phyloP scores from a whole-genome alignment of 1,140 invertebrate genomes.

The Antheraea pernyi region DNA sequence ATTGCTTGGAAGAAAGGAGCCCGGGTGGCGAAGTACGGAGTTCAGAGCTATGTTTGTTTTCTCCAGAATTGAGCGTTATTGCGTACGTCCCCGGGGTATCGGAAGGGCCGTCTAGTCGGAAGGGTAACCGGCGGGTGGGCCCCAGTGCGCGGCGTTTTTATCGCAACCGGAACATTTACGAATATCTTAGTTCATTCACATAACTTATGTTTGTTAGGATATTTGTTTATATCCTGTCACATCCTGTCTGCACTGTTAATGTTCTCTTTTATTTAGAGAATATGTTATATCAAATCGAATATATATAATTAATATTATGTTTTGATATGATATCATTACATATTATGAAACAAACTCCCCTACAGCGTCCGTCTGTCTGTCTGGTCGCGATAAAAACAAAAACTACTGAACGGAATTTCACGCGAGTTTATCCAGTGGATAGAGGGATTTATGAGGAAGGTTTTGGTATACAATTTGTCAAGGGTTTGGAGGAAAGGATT shows the following conservation, averaged over 20 bases:
- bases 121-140: constrained; percentile 22
- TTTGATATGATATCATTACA: too few relatives aligned
- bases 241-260: neutral
- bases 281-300: too few relatives aligned
- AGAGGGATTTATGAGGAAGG: too few relatives aligned
- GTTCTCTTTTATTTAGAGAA: too few relatives aligned
- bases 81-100: constrained; percentile 45
- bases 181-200: constrained; percentile 50
- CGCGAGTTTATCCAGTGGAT: too few relatives aligned
- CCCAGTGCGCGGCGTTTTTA: constrained; percentile 39
- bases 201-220: constrained; percentile 24
- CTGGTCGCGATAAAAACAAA: neutral
- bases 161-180: constrained; percentile 50
- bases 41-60: constrained; percentile 76
- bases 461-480: too few relatives aligned
- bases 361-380: too few relatives aligned
- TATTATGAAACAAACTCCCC: too few relatives aligned
- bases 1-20: constrained; percentile 77
- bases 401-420: too few relatives aligned
- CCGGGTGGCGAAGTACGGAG: constrained; percentile 69
- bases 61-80: constrained; percentile 73
- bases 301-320: too few relatives aligned
- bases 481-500: too few relatives aligned
- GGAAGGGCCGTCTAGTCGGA: constrained; percentile 19
- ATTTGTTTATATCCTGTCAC: constrained; percentile 13